A percentile compares a stretch with the other conserved stretches of the same genome.
Conservation (phyloP, 2,888 invertebrate genomes). For the Cephus pulcher region DNA sequence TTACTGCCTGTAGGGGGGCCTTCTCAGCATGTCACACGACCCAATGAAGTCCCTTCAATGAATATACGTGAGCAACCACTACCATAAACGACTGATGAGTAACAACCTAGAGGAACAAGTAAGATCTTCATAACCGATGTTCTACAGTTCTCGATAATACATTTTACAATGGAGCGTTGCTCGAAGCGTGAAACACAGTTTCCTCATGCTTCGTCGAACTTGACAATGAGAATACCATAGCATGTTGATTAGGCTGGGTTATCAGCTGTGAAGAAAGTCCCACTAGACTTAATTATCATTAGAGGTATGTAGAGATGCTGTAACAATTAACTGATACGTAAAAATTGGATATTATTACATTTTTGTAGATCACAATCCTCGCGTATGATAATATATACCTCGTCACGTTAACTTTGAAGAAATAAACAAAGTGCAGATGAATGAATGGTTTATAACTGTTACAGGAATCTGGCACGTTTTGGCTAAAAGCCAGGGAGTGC, state of each 20-base stretch:
- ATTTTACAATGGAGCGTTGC: not conserved
- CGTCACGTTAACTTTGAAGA: not conserved
- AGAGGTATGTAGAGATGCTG: not conserved
- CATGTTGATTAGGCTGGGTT: slow-evolving; percentile 40
- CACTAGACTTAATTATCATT: not conserved
- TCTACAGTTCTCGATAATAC: not conserved
- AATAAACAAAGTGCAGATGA: not conserved
- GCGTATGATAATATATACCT: not conserved
- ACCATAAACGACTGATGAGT: not conserved
- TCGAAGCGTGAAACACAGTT: slow-evolving; percentile 24
- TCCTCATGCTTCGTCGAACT: slow-evolving; percentile 34
- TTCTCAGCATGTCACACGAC: not conserved
- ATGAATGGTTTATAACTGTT: not conserved
- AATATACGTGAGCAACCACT: not conserved
- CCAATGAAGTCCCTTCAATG: not conserved
- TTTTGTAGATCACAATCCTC: not conserved
- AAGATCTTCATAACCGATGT: not conserved
- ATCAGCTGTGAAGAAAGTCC: not conserved
- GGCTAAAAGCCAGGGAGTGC: not conserved
- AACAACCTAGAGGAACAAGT: not conserved
- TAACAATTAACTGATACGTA: not conserved
- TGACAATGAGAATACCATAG: slow-evolving; percentile 30
- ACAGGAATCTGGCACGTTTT: not conserved
- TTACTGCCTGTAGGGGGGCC: not conserved
- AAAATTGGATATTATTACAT: not conserved